These are phyloP conservation scores for Drosophila pectinifera DNA, from an alignment of 1,140 invertebrate genomes.

Conservation along the genomic window DNA sequence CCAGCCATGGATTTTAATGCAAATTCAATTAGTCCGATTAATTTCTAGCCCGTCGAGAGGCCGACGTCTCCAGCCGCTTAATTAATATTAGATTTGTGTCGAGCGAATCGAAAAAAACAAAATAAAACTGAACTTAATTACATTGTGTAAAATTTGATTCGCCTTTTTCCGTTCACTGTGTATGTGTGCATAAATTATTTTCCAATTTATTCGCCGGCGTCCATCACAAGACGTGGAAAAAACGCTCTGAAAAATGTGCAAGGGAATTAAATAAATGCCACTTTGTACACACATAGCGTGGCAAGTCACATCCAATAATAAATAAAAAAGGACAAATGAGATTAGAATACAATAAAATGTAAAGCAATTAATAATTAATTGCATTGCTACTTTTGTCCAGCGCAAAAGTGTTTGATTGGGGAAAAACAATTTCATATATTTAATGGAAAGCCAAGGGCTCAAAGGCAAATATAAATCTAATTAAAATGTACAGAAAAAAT, in stretches of 20 bases:
- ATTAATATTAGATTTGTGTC: slow-evolving; percentile 46
- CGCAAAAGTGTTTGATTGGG: too few relatives aligned
- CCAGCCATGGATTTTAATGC: slow-evolving; percentile 33
- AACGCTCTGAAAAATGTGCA: slow-evolving; percentile 8
- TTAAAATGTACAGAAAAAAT: too few relatives aligned
- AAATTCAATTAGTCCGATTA: slow-evolving; percentile 55
- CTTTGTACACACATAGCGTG: not conserved
- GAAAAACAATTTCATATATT: not conserved
- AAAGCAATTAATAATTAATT: slow-evolving; percentile 1
- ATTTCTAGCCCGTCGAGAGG: slow-evolving; percentile 15
- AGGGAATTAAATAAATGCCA: slow-evolving; percentile 25
- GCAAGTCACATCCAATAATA: not conserved
- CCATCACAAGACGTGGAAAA: not conserved
- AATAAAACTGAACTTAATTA: slow-evolving; percentile 30
- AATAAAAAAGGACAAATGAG: not conserved
- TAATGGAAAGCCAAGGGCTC: not conserved
- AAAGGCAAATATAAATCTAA: not conserved
- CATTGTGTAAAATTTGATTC: slow-evolving; percentile 37
- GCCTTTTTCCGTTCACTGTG: slow-evolving; percentile 1
- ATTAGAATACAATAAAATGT: slow-evolving; percentile 2
- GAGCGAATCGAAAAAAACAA: not conserved
- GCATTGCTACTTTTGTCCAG: not conserved
- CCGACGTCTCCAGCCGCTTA: slow-evolving; percentile 5
- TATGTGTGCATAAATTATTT: slow-evolving; percentile 47
- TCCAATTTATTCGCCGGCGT: slow-evolving; percentile 30